phyloP scores from a whole-genome alignment of 2,113 vertebrate species.

The Lanius ludovicianus region DNA sequence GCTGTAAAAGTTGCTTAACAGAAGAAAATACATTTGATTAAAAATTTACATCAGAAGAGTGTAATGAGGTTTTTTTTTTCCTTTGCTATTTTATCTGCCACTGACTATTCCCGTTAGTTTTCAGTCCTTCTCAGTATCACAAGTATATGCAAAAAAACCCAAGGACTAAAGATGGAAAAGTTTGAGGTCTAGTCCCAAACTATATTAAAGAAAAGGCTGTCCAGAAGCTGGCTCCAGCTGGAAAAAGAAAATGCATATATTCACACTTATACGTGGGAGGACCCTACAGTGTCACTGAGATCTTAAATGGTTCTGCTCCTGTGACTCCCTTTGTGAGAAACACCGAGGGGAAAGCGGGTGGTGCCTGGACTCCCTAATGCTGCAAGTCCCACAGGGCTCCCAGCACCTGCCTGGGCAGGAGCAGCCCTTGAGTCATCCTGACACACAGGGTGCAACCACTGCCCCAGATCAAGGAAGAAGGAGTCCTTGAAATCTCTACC shows the following conservation, averaged over 20 bases:
- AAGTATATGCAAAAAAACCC: not conserved
- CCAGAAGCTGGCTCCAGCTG: not conserved
- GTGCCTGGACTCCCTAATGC: not conserved
- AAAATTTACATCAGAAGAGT: conserved; percentile 60
- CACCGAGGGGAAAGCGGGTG: rapidly evolving
- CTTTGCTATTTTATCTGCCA: conserved; percentile 18
- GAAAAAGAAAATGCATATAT: not conserved
- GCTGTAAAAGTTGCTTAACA: conserved; percentile 40
- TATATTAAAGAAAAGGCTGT: not conserved
- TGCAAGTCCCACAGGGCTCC: rapidly evolving
- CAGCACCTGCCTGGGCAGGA: not conserved
- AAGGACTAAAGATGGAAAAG: not conserved
- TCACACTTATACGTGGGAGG: not conserved
- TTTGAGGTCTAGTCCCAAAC: not conserved
- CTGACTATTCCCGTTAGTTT: not conserved
- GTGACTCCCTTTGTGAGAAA: not conserved
- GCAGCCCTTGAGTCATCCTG: not conserved
- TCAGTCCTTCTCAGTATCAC: not conserved
- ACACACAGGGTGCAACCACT: not conserved
- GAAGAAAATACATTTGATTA: conserved; percentile 55
- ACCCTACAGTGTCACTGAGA: not conserved
- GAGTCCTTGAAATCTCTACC: not conserved
- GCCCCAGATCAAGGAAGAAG: not conserved
- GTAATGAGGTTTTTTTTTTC: not conserved
- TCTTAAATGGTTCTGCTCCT: not conserved